Base-by-base conservation (phyloP, 1,140 invertebrate species). In the Epicauta chinensis region DNA sequence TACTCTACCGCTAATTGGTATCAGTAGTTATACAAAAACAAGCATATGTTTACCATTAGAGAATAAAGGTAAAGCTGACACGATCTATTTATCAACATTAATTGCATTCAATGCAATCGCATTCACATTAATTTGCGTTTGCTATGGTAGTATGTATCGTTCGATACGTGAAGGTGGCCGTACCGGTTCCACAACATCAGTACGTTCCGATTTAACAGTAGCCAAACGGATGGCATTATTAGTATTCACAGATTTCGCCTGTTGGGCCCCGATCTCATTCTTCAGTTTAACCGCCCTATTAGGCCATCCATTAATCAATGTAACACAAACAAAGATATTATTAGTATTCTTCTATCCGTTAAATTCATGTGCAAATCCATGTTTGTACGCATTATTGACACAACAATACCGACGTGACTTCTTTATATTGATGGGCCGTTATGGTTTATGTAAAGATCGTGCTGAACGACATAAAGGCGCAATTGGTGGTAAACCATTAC, bases 331-430 rank as follows among this genome's bases (percentile, higher is more conserved):
- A 0, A 95, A 95, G 71, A 89, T 94, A 44, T 72, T 94, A 5
- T 72, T 94, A 2, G 89, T 95, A 0, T 91, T 94, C 63, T 91
- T 95, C 65, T 94, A 93, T 65, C 92, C 92, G 0, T 69, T 95
- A n/a, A 95, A 95, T 71, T 88, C 90, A 0, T 92, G 89, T 63
- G 87, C 89, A 15, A 94, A 95, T 75, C 92, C 92, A 1, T 93
- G 91, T 71, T 71, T 95, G 0, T 95, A 95, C 69, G 91, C 89
- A 1, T 85, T 95, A 51, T 70, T 93, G 14, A 93, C 91, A 0
- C 85, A 89, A 51, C 89, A 93, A 67, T 93, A 92, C 65, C 74
- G 89, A 15, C 77, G 85, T 55, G 90, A 93, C 68, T 72, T 89
- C 16, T 80, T 86, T 39, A 76, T 82, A 16, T 74, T 89, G n/a